These are phyloP conservation scores for Heterotis niloticus DNA, from an alignment of 2,113 vertebrate genomes.

Conservation along the genomic window DNA sequence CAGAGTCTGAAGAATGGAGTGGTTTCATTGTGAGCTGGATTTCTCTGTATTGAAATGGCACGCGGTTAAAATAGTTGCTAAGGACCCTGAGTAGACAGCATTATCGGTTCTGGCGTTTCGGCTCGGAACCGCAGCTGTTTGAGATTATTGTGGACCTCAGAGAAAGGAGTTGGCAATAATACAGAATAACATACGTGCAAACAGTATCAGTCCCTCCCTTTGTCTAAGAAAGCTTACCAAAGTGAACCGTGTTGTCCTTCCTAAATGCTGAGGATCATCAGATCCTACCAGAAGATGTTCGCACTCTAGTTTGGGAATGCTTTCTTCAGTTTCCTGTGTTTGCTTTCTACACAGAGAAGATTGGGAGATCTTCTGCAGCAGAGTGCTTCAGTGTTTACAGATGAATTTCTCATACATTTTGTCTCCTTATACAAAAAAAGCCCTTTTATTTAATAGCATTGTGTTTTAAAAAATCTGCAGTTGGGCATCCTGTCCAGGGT, in stretches of 20 bases:
- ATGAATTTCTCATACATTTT: neutral
- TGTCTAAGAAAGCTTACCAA: neutral
- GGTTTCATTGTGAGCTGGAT: neutral
- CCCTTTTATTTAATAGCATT: no score
- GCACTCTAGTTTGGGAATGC: neutral
- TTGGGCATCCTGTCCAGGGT: no score
- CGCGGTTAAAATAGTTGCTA: conserved; percentile 12
- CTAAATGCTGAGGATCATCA: no score
- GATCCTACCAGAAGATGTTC: neutral
- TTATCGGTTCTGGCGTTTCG: neutral
- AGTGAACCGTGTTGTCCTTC: neutral
- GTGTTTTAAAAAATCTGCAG: no score
- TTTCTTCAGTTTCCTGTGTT: neutral
- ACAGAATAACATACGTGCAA: neutral
- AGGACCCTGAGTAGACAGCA: neutral
- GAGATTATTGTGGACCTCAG: neutral
- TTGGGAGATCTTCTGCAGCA: neutral
- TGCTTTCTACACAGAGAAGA: neutral
- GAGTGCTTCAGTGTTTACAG: neutral
- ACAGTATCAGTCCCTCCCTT: neutral
- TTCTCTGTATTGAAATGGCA: conserved; percentile 10
- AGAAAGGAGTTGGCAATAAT: neutral
- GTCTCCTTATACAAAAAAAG: no score
- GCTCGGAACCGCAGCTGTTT: neutral
- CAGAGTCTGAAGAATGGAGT: conserved; percentile 6